These are phyloP conservation scores for Caenorhabditis sp. DNA, from an alignment of 2,888 invertebrate genomes.

Conservation along the genomic window DNA sequence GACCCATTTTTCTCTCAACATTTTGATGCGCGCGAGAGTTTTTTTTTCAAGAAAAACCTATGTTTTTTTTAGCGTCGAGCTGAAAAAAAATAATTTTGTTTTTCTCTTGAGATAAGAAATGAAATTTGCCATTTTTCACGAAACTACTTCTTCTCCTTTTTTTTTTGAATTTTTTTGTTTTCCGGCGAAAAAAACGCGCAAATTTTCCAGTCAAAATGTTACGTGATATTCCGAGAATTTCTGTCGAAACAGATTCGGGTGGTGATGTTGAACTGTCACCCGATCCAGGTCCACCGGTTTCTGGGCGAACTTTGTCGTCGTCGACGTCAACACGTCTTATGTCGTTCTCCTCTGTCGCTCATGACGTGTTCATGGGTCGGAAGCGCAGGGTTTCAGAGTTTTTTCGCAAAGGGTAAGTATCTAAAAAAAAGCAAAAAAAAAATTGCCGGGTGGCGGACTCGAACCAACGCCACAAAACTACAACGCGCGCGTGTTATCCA, in stretches of 20 bases:
- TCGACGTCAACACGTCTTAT: not conserved
- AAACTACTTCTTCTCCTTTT: not conserved
- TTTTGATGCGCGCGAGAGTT: too few relatives aligned
- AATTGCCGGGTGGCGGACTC: too few relatives aligned
- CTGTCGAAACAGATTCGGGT: not conserved
- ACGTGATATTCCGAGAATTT: not conserved
- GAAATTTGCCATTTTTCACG: not conserved
- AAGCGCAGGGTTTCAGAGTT: constrained; percentile 2
- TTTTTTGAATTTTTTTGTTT: not conserved
- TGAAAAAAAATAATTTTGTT: not conserved
- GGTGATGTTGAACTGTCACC: not conserved
- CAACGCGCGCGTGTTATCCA: too few relatives aligned
- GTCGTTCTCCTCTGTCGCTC: not conserved
- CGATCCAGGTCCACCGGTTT: not conserved
- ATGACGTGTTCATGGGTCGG: not conserved
- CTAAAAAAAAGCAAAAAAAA: too few relatives aligned
- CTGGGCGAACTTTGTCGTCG: not conserved
- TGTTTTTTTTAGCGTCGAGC: not conserved
- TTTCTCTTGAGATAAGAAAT: constrained; percentile 1
- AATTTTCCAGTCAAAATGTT: too few relatives aligned
- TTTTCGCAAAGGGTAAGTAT: constrained; percentile 2
- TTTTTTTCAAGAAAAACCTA: not conserved
- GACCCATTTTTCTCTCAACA: not conserved
- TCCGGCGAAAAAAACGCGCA: not conserved
- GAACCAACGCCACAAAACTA: too few relatives aligned